Conservation (phyloP, 2,113 vertebrate genomes). For the Pagrus major region DNA sequence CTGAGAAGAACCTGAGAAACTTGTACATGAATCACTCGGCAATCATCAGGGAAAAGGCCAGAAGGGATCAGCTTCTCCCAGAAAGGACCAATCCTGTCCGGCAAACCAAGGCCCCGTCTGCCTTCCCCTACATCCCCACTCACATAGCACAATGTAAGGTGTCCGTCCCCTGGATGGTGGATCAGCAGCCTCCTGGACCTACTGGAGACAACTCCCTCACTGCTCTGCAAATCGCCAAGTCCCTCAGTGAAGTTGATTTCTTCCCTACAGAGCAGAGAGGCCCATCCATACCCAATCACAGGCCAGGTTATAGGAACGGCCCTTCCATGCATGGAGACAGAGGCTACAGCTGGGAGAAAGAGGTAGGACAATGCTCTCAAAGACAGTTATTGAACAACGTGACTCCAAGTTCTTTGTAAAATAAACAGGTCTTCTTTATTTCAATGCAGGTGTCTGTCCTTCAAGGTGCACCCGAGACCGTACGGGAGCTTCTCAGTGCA, state of each 20-base stretch:
- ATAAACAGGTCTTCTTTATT: conserved; percentile 7
- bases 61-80: conserved; percentile 63
- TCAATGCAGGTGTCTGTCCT: conserved; percentile 78
- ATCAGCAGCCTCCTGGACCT: conserved; percentile 50
- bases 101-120: conserved; percentile 53
- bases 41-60: conserved; percentile 67
- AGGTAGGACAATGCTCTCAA: conserved; percentile 63
- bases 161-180: conserved; percentile 71
- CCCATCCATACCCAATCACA: conserved; percentile 55
- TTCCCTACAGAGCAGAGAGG: conserved; percentile 55
- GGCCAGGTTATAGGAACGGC: conserved; percentile 68
- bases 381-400: neutral
- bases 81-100: conserved; percentile 59
- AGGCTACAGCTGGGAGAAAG: conserved; percentile 80
- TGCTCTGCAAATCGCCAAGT: conserved; percentile 83
- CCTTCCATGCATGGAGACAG: conserved; percentile 64
- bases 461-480: conserved; percentile 81
- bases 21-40: conserved; percentile 77
- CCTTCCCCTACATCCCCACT: conserved; percentile 73
- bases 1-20: conserved; percentile 74
- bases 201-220: conserved; percentile 86
- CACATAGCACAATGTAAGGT: conserved; percentile 43
- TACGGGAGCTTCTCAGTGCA: conserved; percentile 75
- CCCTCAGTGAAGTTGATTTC: conserved; percentile 84
- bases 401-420: neutral